Evolutionary conservation across 2,888 invertebrate genomes (phyloP).

Genomic region (Caenorhabditis plicata): DNA sequence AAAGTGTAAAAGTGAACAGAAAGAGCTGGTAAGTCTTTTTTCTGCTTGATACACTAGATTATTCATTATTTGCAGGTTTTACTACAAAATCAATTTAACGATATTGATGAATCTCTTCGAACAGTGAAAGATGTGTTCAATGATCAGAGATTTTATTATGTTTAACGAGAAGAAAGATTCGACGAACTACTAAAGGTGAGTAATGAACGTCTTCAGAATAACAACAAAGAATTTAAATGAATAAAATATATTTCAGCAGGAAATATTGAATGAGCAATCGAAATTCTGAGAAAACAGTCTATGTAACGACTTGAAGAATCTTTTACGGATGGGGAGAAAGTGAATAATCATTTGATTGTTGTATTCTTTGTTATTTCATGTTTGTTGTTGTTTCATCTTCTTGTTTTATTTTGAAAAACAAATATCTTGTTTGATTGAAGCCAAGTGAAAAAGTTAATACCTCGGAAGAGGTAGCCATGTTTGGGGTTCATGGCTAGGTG

Average conservation of each 20-base stretch:
- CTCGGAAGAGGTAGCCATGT: constrained; percentile 1
- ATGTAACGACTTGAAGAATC: constrained; percentile 2
- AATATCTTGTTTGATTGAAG: constrained; percentile 2
- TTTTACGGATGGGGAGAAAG: constrained; percentile 1
- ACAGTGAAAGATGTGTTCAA: too few relatives aligned
- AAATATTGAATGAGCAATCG: constrained; percentile 1
- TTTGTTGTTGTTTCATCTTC: not conserved
- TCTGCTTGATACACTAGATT: too few relatives aligned
- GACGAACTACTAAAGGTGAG: too few relatives aligned
- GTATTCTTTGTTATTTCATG: constrained; percentile 1
- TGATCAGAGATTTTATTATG: too few relatives aligned
- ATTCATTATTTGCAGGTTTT: too few relatives aligned
- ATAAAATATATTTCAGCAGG: not conserved
- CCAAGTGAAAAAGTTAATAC: constrained; percentile 2
- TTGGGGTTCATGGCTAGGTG: constrained; percentile 2
- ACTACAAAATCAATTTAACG: too few relatives aligned
- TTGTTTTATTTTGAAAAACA: constrained; percentile 2
- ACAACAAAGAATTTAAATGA: not conserved
- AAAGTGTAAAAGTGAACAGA: too few relatives aligned
- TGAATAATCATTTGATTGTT: constrained; percentile 2
- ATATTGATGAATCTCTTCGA: too few relatives aligned
- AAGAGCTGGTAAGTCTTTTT: too few relatives aligned
- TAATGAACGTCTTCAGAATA: not conserved
- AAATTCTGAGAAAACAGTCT: constrained; percentile 1
- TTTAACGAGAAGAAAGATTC: too few relatives aligned